Evolutionary conservation across 2,888 invertebrate genomes (phyloP), one percentile per base, ranked within the genome.

Genomic region (Meganola albula): DNA sequence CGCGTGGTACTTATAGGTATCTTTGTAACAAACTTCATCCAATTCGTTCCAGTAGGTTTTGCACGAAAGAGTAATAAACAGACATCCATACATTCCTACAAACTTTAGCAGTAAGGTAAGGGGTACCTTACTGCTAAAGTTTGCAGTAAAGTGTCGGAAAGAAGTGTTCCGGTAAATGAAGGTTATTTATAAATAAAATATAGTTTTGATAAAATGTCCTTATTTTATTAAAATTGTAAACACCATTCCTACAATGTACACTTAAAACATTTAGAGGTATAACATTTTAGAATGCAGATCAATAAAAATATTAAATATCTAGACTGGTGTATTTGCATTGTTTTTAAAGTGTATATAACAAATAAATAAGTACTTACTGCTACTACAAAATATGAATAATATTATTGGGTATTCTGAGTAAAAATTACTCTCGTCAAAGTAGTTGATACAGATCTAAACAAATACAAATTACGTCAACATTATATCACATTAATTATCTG

Each of bases 161-260:
- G n/a, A n/a, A n/a, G n/a, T n/a, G n/a, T n/a, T 14, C 4, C n/a
- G 12, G n/a, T 12, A 25, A 9, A 25, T 9, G 10, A 3, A 6
- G 2, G n/a, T 3, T 25, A 2, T 12, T 23, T 13, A 23, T 25
- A 25, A 38, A 30, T 31, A 27, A 32, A 40, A 43, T 35, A 27
- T 0, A 22, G 21, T 5, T 25, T 27, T 31, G 4, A 26, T 45
- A 48, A 54, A 53, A 54, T 54, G 51, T 43, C 18, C 31, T 51
- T 51, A 49, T 34, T 44, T 58, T 58, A 56, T 51, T 58, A 44
- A 54, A 57, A 52, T 33, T 27, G 32, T 44, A 59, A 58, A 57
- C 51, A 57, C 53, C 48, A 33, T 50, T 26, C 43, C 39, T 44
- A 44, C 34, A 38, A 49, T 34, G 40, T 40, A 41, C 25, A 38